These are phyloP conservation scores for Tricholauxania praeusta DNA, from an alignment of 2,888 invertebrate genomes.

Conservation along the genomic window DNA sequence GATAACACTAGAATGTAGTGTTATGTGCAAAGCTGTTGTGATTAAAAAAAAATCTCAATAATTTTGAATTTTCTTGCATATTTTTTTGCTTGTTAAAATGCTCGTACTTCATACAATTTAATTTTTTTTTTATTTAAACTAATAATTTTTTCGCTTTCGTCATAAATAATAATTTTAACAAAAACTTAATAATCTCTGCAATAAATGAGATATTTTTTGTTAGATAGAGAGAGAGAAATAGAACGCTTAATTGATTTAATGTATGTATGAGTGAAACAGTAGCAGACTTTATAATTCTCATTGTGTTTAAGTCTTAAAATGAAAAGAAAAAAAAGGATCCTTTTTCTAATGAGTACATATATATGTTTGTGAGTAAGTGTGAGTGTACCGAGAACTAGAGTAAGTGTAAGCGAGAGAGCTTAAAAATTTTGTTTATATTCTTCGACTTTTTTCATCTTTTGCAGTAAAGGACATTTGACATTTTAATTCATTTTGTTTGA, in stretches of 20 bases:
- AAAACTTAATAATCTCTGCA: conserved; percentile 16
- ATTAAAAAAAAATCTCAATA: no score
- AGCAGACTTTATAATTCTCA: conserved; percentile 5
- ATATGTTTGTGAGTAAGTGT: conserved; percentile 41
- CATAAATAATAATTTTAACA: neutral
- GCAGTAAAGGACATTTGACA: conserved; percentile 8
- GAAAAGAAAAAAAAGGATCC: neutral
- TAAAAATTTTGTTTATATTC: conserved; percentile 27
- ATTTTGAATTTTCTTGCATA: no score
- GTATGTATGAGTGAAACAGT: conserved; percentile 4
- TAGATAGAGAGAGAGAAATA: conserved; percentile 8
- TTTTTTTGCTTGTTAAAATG: no score
- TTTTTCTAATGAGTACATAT: conserved; percentile 33
- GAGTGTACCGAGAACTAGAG: conserved; percentile 46
- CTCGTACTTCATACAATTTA: no score
- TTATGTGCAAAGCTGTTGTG: no score
- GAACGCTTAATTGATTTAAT: neutral
- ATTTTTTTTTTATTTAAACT: neutral
- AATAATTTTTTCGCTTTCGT: neutral
- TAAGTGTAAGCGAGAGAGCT: conserved; percentile 39
- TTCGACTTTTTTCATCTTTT: conserved; percentile 10
- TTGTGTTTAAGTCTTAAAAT: neutral
- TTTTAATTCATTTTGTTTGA: neutral
- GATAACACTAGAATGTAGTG: no score
- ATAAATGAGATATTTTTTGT: conserved; percentile 17